A percentile compares a stretch with the other conserved stretches of the same genome.
Evolutionary conservation across 2,888 invertebrate species (phyloP).

Genomic region (Apodemia mormo): DNA sequence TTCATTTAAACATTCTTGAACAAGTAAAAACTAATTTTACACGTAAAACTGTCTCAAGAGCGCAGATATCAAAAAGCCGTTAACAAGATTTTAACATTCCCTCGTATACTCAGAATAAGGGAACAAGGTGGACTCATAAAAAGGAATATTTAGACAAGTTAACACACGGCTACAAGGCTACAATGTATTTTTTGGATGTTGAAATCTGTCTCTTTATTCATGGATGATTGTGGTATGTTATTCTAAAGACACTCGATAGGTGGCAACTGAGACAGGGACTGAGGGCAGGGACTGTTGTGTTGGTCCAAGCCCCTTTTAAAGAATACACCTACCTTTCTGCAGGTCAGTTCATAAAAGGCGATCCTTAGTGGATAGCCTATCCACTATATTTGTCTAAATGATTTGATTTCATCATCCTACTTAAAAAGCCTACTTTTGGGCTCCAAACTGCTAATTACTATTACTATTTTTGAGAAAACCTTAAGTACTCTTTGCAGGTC

Average conservation of each 20-base stretch:
- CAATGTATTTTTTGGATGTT: slow-evolving; percentile 42
- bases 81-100: slow-evolving; percentile 40
- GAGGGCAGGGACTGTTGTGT: too few species aligned
- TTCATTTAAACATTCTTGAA: slow-evolving; percentile 2
- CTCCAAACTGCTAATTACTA: too few species aligned
- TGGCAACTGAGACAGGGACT: too few species aligned
- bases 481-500: too few species aligned
- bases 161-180: slow-evolving; percentile 40
- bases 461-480: too few species aligned
- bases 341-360: too few species aligned
- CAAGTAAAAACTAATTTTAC: slow-evolving; percentile 1
- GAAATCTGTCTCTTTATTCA: slow-evolving; percentile 60
- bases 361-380: too few species aligned
- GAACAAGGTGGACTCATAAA: slow-evolving; percentile 37
- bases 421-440: too few species aligned
- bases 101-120: slow-evolving; percentile 31
- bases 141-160: slow-evolving; percentile 41
- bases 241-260: slow-evolving; percentile 35
- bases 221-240: slow-evolving; percentile 49
- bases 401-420: too few species aligned
- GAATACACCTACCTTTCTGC: too few species aligned
- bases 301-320: too few species aligned
- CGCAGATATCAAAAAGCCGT: slow-evolving; percentile 34
- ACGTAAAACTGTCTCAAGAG: neutral
- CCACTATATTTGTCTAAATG: too few species aligned